Conservation (phyloP, 2,113 vertebrate species). For the Rhinolophus ferrumequinum region DNA sequence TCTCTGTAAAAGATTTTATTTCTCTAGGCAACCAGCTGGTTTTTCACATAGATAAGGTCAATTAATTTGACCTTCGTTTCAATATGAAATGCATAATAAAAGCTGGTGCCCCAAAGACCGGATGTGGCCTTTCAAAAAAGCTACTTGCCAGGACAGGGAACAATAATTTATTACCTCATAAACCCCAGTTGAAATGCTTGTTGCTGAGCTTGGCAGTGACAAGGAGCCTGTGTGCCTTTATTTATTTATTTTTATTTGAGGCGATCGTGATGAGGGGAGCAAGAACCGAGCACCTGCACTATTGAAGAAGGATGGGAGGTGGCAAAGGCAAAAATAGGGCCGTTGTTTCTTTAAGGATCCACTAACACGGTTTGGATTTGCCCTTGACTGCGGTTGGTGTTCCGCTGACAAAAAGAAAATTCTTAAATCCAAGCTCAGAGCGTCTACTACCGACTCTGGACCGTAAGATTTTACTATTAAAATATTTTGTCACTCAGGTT, state of each 20-base stretch:
- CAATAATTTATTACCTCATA: conserved; percentile 81
- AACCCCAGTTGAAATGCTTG: conserved; percentile 62
- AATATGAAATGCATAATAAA: conserved; percentile 82
- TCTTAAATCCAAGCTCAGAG: not conserved
- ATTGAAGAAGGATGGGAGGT: conserved; percentile 17
- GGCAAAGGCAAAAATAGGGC: not conserved
- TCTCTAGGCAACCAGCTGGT: conserved; percentile 59
- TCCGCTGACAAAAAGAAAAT: not conserved
- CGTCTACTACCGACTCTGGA: not conserved
- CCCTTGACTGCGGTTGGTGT: not conserved
- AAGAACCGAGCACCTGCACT: conserved; percentile 53
- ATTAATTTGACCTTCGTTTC: conserved; percentile 82
- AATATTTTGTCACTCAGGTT: not conserved
- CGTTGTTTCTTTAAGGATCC: conserved; percentile 22
- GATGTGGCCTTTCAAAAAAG: conserved; percentile 77
- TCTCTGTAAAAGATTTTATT: conserved; percentile 57
- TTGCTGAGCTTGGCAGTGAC: conserved; percentile 50
- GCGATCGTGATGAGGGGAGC: not conserved
- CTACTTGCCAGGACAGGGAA: conserved; percentile 61
- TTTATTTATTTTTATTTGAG: conserved; percentile 60
- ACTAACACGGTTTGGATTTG: not conserved
- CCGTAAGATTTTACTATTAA: not conserved
- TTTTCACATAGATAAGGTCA: conserved; percentile 77
- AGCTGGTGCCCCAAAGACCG: conserved; percentile 75
- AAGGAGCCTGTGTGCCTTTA: conserved; percentile 57